phyloP scores from a whole-genome alignment of 2,888 invertebrate genomes.

The Lasioglossum marginatum region DNA sequence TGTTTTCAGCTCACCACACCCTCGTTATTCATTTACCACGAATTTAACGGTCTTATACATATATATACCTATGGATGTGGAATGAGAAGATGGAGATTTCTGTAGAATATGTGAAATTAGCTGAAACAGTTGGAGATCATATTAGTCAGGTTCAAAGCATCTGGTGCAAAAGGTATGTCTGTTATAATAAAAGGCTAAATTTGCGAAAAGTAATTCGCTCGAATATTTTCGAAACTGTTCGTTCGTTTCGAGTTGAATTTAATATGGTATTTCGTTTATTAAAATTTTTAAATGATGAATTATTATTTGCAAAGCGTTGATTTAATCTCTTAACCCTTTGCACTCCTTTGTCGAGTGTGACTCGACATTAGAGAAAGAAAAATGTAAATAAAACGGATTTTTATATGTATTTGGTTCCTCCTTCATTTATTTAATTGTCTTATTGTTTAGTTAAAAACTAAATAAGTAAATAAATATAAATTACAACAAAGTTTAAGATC shows the following conservation, averaged over 20 bases:
- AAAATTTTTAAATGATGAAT: neutral
- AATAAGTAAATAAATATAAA: no score
- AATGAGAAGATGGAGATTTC: constrained; percentile 18
- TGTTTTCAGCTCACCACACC: neutral
- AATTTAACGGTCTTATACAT: constrained; percentile 1
- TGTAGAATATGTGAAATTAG: constrained; percentile 28
- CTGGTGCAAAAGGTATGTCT: constrained; percentile 17
- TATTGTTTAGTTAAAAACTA: no score
- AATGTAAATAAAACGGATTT: no score
- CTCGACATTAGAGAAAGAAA: no score
- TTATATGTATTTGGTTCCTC: no score
- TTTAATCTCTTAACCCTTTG: neutral
- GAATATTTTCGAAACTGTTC: neutral
- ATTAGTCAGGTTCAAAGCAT: constrained; percentile 39
- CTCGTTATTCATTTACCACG: neutral
- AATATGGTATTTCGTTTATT: neutral
- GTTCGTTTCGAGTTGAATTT: neutral
- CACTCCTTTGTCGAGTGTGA: no score
- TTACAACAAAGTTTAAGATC: no score
- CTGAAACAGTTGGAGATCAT: constrained; percentile 40
- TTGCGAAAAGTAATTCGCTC: neutral
- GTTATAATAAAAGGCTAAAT: constrained; percentile 23
- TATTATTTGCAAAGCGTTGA: neutral
- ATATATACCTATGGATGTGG: neutral
- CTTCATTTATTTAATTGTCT: no score